Conservation (phyloP, 2,113 vertebrate genomes). For the Tachysurus fulvidraco region DNA sequence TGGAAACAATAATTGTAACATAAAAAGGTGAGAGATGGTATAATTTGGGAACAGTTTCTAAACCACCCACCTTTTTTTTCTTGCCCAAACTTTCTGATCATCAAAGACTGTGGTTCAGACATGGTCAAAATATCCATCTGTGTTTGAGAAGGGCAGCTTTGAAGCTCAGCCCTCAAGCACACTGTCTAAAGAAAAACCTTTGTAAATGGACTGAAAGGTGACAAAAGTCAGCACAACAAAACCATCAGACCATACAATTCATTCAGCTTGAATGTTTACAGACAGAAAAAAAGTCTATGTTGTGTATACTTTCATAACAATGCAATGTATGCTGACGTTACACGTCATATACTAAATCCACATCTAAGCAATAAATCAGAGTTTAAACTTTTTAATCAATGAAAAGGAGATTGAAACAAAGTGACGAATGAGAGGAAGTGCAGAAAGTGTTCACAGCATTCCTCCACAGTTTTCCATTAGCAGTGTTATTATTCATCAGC, state of each 20-base stretch:
- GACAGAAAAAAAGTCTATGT: not conserved
- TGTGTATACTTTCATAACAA: not conserved
- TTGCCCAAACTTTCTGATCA: not conserved
- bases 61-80: not conserved
- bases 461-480: slow-evolving; percentile 40
- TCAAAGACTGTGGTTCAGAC: slow-evolving; percentile 12
- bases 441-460: slow-evolving; percentile 22
- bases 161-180: not conserved
- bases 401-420: not conserved
- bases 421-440: not conserved
- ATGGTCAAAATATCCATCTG: not conserved
- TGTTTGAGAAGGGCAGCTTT: slow-evolving; percentile 30
- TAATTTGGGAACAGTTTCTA: not conserved
- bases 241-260: not conserved
- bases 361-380: not conserved
- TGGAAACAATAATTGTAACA: not conserved
- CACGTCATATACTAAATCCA: not conserved
- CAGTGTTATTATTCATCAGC: slow-evolving; percentile 31
- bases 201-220: not conserved
- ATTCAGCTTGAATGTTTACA: not conserved
- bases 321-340: not conserved
- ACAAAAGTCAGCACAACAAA: not conserved
- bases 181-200: not conserved
- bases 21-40: not conserved
- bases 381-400: not conserved